Evolutionary conservation across 2,797 vertebrate genomes (phyloP), one percentile per base, ranked within the genome.

Genomic region (Numenius phaeopus): DNA sequence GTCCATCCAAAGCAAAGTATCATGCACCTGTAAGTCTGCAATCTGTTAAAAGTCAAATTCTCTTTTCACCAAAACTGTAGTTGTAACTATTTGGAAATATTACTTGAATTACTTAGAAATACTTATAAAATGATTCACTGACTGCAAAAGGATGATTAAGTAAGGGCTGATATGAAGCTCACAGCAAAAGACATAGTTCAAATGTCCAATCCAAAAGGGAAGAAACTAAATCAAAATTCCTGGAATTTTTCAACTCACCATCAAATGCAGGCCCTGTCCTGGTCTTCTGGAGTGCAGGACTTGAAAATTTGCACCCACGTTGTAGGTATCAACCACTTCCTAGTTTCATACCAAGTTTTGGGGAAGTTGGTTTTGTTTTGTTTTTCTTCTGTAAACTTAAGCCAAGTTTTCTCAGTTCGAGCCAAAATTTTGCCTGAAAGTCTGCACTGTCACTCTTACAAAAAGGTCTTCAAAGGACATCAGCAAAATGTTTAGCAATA

Each of bases 201-300:
- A 30, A 44, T 47, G 5, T 54, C 20, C 19, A 40, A 7, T 39
- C 34, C 42, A 50, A 85, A 76, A 14, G 18, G 23, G 9, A 79
- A 83, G 17, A 80, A 75, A 65, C 7, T 67, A 75, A 49, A 52
- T 47, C 10, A 49, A 44, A 66, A 58, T 30, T 0, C 23, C 9
- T 54, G 11, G 10, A 66, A 49, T 22, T 50, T 8, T 52, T 89
- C 20, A 57, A 2, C 6, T 67, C 3, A 14, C 11, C 1, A 4
- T 10, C 0, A 30, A 77, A 65, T 2, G 0, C 24, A 66, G 16
- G 19, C 3, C 2, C 10, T 87, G 29, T 14, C 21, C 39, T 52
- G 14, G 2, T 82, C 29, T 54, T 83, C 26, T 79, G 16, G 69
- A 79, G 9, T 12, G 2, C 12, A 86, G 5, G 17, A 3, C 20